These are phyloP conservation scores for Ips nitidus DNA, from an alignment of 1,140 invertebrate species.

Conservation along the genomic window DNA sequence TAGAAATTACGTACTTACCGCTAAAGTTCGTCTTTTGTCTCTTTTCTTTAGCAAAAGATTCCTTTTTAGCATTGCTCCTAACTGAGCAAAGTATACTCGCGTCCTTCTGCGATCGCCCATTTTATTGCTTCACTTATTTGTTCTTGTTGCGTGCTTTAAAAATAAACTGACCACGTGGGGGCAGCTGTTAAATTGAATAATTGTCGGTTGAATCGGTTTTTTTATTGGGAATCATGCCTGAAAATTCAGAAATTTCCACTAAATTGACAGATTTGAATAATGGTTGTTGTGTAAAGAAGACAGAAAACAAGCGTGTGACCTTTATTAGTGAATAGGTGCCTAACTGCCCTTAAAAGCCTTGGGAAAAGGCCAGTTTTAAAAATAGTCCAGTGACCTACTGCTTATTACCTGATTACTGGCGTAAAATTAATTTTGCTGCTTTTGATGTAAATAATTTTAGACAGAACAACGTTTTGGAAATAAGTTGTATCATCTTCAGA, in stretches of 20 bases:
- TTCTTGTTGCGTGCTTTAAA: neutral
- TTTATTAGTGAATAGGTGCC: too few species aligned
- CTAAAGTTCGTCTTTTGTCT: slow-evolving; percentile 70
- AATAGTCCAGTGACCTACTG: too few species aligned
- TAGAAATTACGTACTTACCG: slow-evolving; percentile 53
- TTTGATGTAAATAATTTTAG: too few species aligned
- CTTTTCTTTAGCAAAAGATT: slow-evolving; percentile 72
- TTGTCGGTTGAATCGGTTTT: slow-evolving; percentile 8
- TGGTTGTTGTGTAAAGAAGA: too few species aligned
- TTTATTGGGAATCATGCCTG: slow-evolving; percentile 10
- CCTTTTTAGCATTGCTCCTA: slow-evolving; percentile 69
- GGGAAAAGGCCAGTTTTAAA: too few species aligned
- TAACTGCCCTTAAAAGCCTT: too few species aligned
- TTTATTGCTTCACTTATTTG: slow-evolving; percentile 12
- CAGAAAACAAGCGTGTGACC: too few species aligned
- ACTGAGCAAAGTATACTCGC: slow-evolving; percentile 60
- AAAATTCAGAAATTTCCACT: slow-evolving; percentile 10
- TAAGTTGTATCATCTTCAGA: too few species aligned
- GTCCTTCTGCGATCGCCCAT: slow-evolving; percentile 42
- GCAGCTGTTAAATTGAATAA: slow-evolving; percentile 17
- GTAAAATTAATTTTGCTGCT: too few species aligned
- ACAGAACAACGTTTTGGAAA: too few species aligned
- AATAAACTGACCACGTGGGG: neutral
- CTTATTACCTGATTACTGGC: too few species aligned
- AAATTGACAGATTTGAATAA: slow-evolving; percentile 2